Evolutionary conservation across 2,113 vertebrate species (phyloP).

Genomic region (Vulpes lagopus): DNA sequence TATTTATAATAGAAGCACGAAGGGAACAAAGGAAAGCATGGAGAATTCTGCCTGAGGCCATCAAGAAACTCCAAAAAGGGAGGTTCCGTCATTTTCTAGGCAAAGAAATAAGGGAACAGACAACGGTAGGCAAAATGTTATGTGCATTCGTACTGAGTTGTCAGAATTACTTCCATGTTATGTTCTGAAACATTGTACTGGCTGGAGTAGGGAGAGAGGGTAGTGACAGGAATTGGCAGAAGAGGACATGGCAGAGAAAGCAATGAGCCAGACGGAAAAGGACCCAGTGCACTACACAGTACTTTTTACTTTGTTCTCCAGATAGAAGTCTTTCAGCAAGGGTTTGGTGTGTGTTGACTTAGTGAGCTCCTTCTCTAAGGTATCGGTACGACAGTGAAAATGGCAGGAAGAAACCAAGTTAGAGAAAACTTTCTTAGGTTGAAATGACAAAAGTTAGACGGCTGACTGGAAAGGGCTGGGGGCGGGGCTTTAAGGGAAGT

Average conservation of each 20-base stretch:
- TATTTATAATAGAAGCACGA: neutral
- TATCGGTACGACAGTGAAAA: neutral
- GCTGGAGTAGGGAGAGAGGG: too few species aligned
- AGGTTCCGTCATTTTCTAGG: neutral
- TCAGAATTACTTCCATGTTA: neutral
- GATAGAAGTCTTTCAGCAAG: neutral
- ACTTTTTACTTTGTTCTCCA: neutral
- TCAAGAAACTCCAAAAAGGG: neutral
- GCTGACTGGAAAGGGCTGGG: neutral
- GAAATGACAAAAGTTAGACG: neutral
- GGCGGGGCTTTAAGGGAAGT: neutral
- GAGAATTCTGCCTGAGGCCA: neutral
- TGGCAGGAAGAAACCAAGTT: neutral
- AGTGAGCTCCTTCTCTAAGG: neutral
- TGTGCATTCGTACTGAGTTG: neutral
- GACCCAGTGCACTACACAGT: rapidly evolving
- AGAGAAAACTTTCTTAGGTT: neutral
- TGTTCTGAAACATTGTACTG: neutral
- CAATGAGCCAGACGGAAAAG: neutral
- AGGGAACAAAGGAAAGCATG: neutral
- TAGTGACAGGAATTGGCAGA: too few species aligned
- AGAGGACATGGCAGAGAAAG: neutral
- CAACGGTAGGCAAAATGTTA: neutral
- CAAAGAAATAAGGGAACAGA: neutral
- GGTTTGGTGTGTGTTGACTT: neutral